Base-by-base conservation (phyloP, 2,113 vertebrate species). In the Stomatorhinus ivindoensis region DNA sequence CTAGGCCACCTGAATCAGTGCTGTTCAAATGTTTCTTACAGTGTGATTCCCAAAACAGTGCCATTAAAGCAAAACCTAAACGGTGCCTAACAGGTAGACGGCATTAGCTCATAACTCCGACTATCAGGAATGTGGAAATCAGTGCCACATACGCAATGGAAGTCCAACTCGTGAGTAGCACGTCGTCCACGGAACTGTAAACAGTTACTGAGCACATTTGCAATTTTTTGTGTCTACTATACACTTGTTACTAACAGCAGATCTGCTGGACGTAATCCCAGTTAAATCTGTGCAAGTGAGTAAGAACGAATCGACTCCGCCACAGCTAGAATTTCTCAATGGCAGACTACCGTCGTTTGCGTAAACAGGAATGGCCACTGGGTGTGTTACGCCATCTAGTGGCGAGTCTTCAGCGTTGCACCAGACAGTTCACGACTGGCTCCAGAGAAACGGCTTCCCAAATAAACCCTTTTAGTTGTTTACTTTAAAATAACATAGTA, bases 171-270 rank as follows among this genome's bases (percentile, higher is more conserved):
- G 35, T 80, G 35, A 80, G 15, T 42, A 80, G 35, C 35, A 42
- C 13, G 73, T 42, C 6, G 31, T 80, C 73, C 35, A 42, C 35
- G 13, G 4, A 42, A 35, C 73, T 39, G 31, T 80, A 42, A 80
- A 42, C 35, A 42, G 31, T 80, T 42, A 19, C 35, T 80, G 31
- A 42, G 17, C 13, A 42, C 31, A 42, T 42, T 42, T 80, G 5
- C 73, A 80, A 42, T 42, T 42, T 85, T 39, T 47, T 11, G 17
- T 51, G 85, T 35, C 2, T 51, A 51, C 48, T n/a, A 31, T 47
- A 86, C 85, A 86, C 46, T 51, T 86, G 85, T 35, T 86, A 86
- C 27, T 86, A 86, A 86, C 24, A 51, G 85, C 85, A 86, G 85
- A 27, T 39, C 46, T 46, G 82, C 24, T 85, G 82, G 46, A 85